Base-by-base conservation (phyloP, 1,140 invertebrate species). In the Rhagoletis pomonella region DNA sequence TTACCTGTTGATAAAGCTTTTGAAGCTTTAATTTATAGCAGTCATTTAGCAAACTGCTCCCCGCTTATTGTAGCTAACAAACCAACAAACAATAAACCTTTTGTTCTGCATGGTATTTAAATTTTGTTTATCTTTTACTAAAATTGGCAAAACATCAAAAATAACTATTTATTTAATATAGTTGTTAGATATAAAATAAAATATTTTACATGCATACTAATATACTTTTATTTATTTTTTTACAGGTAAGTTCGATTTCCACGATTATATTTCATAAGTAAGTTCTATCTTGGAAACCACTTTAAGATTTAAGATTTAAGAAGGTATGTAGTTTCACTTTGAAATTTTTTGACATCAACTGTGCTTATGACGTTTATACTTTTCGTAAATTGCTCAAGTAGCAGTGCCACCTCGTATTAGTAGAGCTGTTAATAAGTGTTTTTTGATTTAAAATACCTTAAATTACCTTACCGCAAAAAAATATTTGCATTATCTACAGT, bases 281-380 rank as follows among this genome's bases (percentile, higher is more conserved):
- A 4, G 19, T 81, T 10, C n/a, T 19, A 55, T 50, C 73, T 81
- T 81, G 73, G 73, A 81, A 81, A 81, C 73, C 73, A 81, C 50
- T 47, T 47, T 47, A 14, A 47, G 17, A 73, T 73, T 29, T 29
- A 29, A 29, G 29, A 29, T 29, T 29, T 29, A 29, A 29, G 29
- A 29, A 29, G 29, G 29, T 29, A 29, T 29, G 29, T 29, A 29
- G 29, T 29, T 29, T 29, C 29, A 29, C 29, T 29, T 29, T 29
- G 29, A 29, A 29, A 29, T 29, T 29, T 29, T 29, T 29, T 29
- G 29, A 29, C 29, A 29, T 29, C 29, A 29, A 29, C 29, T 29
- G 29, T 29, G 29, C 29, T 29, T 29, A 29, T 29, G 29, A 29
- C 29, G 29, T 29, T 29, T 29, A 29, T 0, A 29, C 29, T 29